phyloP scores from a whole-genome alignment of 2,888 invertebrate species.

The Xestia rhomboidea region DNA sequence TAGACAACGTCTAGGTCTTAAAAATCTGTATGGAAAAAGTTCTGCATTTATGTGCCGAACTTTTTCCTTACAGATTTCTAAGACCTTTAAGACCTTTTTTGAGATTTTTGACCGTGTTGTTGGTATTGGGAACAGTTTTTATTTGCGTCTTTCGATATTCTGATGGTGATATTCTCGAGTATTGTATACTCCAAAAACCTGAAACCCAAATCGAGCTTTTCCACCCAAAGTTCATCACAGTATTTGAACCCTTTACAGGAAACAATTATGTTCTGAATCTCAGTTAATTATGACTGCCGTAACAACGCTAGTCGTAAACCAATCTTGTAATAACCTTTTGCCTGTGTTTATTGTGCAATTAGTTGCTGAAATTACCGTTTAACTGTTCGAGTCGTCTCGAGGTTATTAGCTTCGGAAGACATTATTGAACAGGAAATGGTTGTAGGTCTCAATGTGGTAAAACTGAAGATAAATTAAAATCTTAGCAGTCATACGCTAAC shows the following conservation, averaged over 20 bases:
- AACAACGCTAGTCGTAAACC: conserved; percentile 45
- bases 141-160: too few species aligned
- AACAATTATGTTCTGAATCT: conserved; percentile 48
- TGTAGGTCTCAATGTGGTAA: conserved; percentile 14
- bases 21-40: too few species aligned
- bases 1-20: too few species aligned
- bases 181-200: not conserved
- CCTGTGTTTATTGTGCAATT: conserved; percentile 55
- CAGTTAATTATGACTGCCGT: conserved; percentile 36
- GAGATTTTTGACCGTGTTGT: too few species aligned
- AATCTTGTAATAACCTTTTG: conserved; percentile 47
- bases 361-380: conserved; percentile 56
- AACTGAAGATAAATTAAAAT: not conserved
- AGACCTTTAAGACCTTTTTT: too few species aligned
- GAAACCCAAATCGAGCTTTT: not conserved
- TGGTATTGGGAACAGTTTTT: too few species aligned
- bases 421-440: conserved; percentile 34
- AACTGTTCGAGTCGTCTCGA: conserved; percentile 32
- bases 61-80: too few species aligned
- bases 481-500: not conserved
- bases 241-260: conserved; percentile 34
- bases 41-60: too few species aligned
- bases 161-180: not conserved
- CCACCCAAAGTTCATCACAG: not conserved
- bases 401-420: conserved; percentile 48